Percentiles rank a stretch among this genome's conserved stretches.
These are phyloP conservation scores for Erythrolamprus reginae DNA, from an alignment of 2,113 vertebrate genomes.

Conservation along the genomic window DNA sequence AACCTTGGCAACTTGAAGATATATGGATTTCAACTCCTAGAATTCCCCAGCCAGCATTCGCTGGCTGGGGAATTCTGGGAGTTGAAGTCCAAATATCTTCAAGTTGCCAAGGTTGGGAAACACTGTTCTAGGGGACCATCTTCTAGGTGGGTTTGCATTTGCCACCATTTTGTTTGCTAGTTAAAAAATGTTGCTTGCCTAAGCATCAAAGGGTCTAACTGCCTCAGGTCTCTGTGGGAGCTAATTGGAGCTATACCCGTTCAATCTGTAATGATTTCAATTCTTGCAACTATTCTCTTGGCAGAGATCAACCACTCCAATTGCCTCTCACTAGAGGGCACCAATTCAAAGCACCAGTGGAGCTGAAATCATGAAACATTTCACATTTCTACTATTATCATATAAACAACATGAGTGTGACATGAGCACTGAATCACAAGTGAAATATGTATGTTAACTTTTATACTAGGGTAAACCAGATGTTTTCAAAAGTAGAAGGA, in stretches of 20 bases:
- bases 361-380: slow-evolving; percentile 11
- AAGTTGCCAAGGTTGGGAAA: no score
- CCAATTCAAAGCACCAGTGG: neutral
- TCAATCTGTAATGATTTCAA: slow-evolving; percentile 15
- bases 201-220: neutral
- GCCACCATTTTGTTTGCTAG: slow-evolving; percentile 34
- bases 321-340: slow-evolving; percentile 14
- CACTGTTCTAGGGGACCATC: slow-evolving; percentile 5
- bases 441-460: neutral
- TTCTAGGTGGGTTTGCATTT: slow-evolving; percentile 29
- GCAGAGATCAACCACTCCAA: slow-evolving; percentile 48
- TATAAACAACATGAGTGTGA: neutral
- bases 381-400: neutral
- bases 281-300: slow-evolving; percentile 42
- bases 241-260: neutral
- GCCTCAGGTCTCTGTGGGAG: neutral
- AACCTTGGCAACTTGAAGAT: no score
- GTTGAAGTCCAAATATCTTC: no score
- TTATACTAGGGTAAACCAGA: neutral
- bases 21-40: no score
- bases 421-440: neutral
- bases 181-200: slow-evolving; percentile 10
- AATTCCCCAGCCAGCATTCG: no score
- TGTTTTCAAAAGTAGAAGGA: neutral
- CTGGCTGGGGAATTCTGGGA: no score